Evolutionary conservation across 2,888 invertebrate genomes (phyloP), one percentile per base, ranked within the genome.

Genomic region (Gryllus longicercus): DNA sequence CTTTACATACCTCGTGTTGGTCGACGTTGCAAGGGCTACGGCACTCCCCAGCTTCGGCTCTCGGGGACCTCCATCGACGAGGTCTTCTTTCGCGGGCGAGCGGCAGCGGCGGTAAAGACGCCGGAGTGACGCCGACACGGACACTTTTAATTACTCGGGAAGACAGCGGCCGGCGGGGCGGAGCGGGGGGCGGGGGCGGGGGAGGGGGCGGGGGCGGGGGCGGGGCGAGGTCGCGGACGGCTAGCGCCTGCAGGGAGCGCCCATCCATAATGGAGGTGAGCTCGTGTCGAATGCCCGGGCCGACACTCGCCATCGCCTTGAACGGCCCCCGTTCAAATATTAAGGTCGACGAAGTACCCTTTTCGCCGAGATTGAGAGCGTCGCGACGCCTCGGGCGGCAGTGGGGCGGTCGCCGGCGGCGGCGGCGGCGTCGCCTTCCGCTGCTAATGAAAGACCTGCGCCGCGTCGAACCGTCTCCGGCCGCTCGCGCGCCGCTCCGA

Each of bases 81-180:
- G 38, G 8, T 38, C 8, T 38, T 38, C 38, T 38, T 38, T 8
- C 38, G 8, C n/a, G 63, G 63, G 0, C 8, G 63, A 63, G n/a
- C 16, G 63, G 63, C 10, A 63, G n/a, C 16, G 63, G n/a, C 63
- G 63, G n/a, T 63, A 63, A 63, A 63, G 63, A 63, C 63, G 11
- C 63, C 63, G n/a, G 16, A 63, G n/a, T 63, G n/a, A 18, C 63
- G 14, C 63, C 63, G 63, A 63, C 63, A 63, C 63, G n/a, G 63
- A 63, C 63, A 63, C 63, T 63, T 63, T 63, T 63, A 63, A 63
- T 63, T 63, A 63, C n/a, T n/a, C 63, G 63, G n/a, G 63, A 63
- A 63, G 63, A 63, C 63, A n/a, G n/a, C 11, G 63, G n/a, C 63
- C 63, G 63, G n/a, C 63, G n/a, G 16, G 63, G 63, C 8, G 63